A percentile compares a stretch with the other conserved stretches of the same genome.
phyloP scores from a whole-genome alignment of 2,113 vertebrate species.

The Eudyptes chrysolophus region DNA sequence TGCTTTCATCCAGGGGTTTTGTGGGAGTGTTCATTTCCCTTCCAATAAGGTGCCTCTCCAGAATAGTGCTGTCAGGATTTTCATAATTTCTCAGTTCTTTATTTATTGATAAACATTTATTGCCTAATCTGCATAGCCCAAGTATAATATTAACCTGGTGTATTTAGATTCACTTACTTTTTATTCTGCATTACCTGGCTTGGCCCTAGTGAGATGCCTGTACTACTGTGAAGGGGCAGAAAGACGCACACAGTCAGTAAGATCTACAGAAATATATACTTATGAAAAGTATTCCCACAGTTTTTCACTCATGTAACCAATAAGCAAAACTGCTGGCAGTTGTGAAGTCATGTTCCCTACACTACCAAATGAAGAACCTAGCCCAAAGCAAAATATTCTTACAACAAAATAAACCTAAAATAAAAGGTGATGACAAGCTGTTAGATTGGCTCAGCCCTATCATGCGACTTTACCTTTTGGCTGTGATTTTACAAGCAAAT shows the following conservation, averaged over 20 bases:
- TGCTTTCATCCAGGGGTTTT: neutral
- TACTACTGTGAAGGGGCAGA: neutral
- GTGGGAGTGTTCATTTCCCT: neutral
- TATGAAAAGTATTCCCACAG: neutral
- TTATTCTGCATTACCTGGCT: neutral
- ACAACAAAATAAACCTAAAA: neutral
- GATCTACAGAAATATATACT: neutral
- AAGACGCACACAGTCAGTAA: neutral
- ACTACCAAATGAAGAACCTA: neutral
- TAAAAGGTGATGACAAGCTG: neutral
- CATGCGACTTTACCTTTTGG: neutral
- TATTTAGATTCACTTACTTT: neutral
- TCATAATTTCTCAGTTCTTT: neutral
- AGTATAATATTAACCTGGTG: neutral
- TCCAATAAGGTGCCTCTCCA: neutral
- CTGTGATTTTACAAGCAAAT: neutral
- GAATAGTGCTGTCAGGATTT: neutral
- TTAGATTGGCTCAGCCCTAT: neutral
- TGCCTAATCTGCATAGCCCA: neutral
- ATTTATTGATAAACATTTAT: neutral
- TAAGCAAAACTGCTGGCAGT: neutral
- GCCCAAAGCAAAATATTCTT: neutral
- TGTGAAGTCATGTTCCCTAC: neutral
- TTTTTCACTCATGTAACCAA: neutral
- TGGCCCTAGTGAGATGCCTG: neutral